Evolutionary conservation across 2,113 vertebrate species (phyloP), one percentile per base, ranked within the genome.

Genomic region (Saguinus imperator): DNA sequence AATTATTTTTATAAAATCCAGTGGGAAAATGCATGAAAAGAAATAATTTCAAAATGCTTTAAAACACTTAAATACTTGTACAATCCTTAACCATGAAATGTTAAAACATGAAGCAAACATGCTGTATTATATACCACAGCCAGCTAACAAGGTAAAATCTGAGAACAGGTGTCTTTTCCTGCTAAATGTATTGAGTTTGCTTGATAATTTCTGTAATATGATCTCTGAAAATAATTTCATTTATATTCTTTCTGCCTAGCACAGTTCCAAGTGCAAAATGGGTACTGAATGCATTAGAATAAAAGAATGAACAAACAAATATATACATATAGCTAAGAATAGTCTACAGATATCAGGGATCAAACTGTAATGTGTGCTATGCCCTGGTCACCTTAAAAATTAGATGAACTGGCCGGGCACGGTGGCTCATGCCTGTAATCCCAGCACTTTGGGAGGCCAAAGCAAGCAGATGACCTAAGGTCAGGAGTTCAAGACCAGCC

Each of bases 11-110:
- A 94, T 12, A 96, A 93, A 87, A 79, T 96, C 37, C 58, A 93
- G 17, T 48, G 37, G 68, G 35, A 77, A 96, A 95, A 81, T 1
- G n/a, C 86, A 7, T 45, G 52, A 86, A 77, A 81, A 52, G 55
- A 72, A 93, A 73, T 25, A 45, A 73, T 77, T 97, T 84, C 23
- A 83, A 92, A 95, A 87, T 70, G n/a, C 40, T 95, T 92, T 87
- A 83, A 89, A 82, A 61, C 73, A 94, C 55, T 73, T 86, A 25
- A 86, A 52, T 37, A 29, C 37, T 40, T 70, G 27, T 43, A 70
- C 12, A 89, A 64, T 21, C 66, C 55, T 70, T 93, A 82, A 50
- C 87, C 14, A 10, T 21, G 50, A 70, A 92, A 52, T 35, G 61
- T 61, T 66, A 84, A 91, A 89, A 91, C 48, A 87, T 27, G 27